Evolutionary conservation across 2,113 vertebrate species (phyloP), one percentile per base, ranked within the genome.

Genomic region (Bombycilla garrulus): DNA sequence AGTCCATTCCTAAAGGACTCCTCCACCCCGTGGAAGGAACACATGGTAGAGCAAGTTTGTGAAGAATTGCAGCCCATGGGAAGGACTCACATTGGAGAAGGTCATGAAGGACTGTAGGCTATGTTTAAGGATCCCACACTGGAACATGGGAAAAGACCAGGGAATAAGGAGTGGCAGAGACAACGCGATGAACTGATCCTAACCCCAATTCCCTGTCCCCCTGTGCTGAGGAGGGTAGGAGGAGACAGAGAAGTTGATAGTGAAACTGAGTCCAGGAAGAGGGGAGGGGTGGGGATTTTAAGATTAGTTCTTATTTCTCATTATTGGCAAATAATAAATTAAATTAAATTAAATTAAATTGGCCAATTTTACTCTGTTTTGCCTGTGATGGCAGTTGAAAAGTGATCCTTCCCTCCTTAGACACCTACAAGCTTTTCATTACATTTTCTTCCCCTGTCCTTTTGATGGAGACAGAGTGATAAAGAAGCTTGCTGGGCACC

Each of bases 201-300:
- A 60, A 23, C 2, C 14, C 7, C n/a, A 29, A 42, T 57, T 73
- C 17, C 21, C 31, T 0, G 0, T 53, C 5, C 2, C 14, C 11
- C 26, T 62, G 16, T 0, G 3, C 48, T 8, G 3, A 48, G 23
- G 1, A 3, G 19, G 10, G 10, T 26, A 62, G 38, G 20, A n/a
- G 0, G 10, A 45, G 23, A 65, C 25, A 40, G 36, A 61, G 19
- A 61, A 71, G 5, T 26, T 5, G 0, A 26, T 22, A 40, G 16
- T 9, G 29, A 85, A 61, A 16, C 3, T 47, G 29, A 81, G 36
- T 14, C 29, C 3, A 4, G 15, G 13, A 33, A 72, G 12, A 67
- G 72, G 6, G 22, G 16, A 56, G 11, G 5, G 4, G 12, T 33
- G 6, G 5, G 6, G 5, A 57, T 11, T 45, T 65, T 66, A 40